Percentiles rank a stretch among this genome's conserved stretches.
Conservation (phyloP, 2,888 invertebrate species). For the Merodon equestris region DNA sequence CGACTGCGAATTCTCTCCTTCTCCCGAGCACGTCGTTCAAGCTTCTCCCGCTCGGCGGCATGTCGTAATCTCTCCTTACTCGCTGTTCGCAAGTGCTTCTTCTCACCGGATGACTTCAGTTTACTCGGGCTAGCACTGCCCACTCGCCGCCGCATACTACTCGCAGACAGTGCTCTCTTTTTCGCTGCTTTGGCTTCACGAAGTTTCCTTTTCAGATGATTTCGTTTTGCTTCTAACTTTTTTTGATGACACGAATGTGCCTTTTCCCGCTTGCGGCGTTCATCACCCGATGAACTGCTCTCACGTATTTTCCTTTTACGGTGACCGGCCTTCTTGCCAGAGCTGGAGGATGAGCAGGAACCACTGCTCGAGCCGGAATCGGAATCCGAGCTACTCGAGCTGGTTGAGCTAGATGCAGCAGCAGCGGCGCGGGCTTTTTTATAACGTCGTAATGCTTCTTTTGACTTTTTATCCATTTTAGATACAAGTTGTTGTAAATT, state of each 20-base stretch:
- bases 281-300: slow-evolving; percentile 83
- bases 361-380: slow-evolving; percentile 75
- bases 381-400: slow-evolving; percentile 74
- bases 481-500: background rate
- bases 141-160: slow-evolving; percentile 73
- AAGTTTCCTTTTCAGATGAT: slow-evolving; percentile 76
- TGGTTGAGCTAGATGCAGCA: slow-evolving; percentile 76
- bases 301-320: slow-evolving; percentile 81
- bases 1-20: slow-evolving; percentile 79
- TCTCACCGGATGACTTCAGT: slow-evolving; percentile 73
- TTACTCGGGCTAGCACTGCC: slow-evolving; percentile 76
- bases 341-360: slow-evolving; percentile 75
- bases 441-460: slow-evolving; percentile 76
- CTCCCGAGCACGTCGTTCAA: slow-evolving; percentile 76
- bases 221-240: slow-evolving; percentile 77
- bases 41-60: slow-evolving; percentile 79
- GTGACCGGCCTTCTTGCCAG: slow-evolving; percentile 71
- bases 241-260: slow-evolving; percentile 77
- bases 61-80: slow-evolving; percentile 75
- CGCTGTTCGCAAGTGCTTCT: slow-evolving; percentile 75
- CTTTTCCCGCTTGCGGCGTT: slow-evolving; percentile 76
- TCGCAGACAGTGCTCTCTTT: slow-evolving; percentile 73
- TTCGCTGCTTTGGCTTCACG: slow-evolving; percentile 77
- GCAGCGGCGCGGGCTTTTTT: slow-evolving; percentile 76
- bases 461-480: slow-evolving; percentile 77